Evolutionary conservation across 2,113 vertebrate genomes (phyloP).

Genomic region (Neoarius graeffei): DNA sequence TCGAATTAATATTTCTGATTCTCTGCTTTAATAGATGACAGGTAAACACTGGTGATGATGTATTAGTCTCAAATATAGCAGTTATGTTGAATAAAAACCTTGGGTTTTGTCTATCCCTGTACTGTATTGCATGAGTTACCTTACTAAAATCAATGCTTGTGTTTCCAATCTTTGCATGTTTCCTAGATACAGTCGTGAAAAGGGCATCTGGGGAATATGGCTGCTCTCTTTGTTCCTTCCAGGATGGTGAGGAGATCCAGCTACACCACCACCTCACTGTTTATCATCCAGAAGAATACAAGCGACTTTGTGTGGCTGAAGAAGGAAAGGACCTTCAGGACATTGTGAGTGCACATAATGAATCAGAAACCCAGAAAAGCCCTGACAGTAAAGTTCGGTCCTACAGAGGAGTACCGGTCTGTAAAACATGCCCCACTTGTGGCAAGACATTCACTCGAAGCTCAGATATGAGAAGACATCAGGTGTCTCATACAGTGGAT

Average conservation of each 20-base stretch:
- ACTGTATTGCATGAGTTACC: neutral
- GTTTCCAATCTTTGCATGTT: neutral
- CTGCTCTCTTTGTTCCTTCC: constrained; percentile 28
- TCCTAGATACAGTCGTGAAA: neutral
- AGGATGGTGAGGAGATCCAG: constrained; percentile 13
- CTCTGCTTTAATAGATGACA: too few species aligned
- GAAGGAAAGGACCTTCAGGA: neutral
- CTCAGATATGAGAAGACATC: constrained; percentile 52
- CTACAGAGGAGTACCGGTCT: constrained; percentile 26
- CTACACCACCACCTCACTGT: constrained; percentile 23
- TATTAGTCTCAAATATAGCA: neutral
- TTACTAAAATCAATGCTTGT: neutral
- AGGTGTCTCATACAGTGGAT: constrained; percentile 48
- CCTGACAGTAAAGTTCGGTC: neutral
- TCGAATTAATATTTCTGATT: neutral
- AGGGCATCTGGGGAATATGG: neutral
- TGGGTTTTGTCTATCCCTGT: neutral
- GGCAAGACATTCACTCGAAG: constrained; percentile 51
- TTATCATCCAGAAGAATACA: constrained; percentile 32
- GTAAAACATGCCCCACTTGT: constrained; percentile 52
- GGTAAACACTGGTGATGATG: neutral
- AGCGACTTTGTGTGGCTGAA: neutral
- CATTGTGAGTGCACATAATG: neutral
- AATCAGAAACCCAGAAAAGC: constrained; percentile 6
- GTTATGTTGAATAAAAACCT: neutral